These are phyloP conservation scores for Sturmia bella DNA, from an alignment of 2,888 invertebrate species.

Conservation along the genomic window DNA sequence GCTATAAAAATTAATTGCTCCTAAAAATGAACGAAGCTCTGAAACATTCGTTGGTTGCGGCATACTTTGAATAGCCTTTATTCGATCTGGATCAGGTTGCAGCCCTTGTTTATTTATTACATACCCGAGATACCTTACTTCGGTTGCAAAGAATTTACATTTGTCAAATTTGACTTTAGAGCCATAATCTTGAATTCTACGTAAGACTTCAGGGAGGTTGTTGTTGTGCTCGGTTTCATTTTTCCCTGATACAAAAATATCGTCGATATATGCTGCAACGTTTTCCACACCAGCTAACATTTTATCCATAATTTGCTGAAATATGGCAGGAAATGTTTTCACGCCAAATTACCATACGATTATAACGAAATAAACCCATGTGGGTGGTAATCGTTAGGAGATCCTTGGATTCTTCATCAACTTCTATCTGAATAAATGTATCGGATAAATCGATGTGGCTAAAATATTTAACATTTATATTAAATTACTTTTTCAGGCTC, in stretches of 20 bases:
- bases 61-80: no score
- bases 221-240: slow-evolving; percentile 45
- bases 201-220: slow-evolving; percentile 11
- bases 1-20: no score
- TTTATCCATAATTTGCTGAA: slow-evolving; percentile 68
- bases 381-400: slow-evolving; percentile 58
- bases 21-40: no score
- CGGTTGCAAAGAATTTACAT: no score
- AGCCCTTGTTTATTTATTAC: no score
- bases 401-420: slow-evolving; percentile 58
- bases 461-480: slow-evolving; percentile 39
- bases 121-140: no score
- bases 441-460: slow-evolving; percentile 67
- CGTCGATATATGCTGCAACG: slow-evolving; percentile 51
- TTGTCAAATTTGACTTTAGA: no score
- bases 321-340: slow-evolving; percentile 64
- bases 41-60: no score
- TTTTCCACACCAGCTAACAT: slow-evolving; percentile 61
- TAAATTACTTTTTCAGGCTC: no score
- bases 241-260: slow-evolving; percentile 63
- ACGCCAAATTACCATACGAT: slow-evolving; percentile 61
- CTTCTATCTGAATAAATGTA: slow-evolving; percentile 64
- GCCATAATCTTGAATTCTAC: no score
- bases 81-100: no score
- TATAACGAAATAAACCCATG: slow-evolving; percentile 56